Base-by-base conservation (phyloP, 2,113 vertebrate genomes). In the Bettongia penicillata region DNA sequence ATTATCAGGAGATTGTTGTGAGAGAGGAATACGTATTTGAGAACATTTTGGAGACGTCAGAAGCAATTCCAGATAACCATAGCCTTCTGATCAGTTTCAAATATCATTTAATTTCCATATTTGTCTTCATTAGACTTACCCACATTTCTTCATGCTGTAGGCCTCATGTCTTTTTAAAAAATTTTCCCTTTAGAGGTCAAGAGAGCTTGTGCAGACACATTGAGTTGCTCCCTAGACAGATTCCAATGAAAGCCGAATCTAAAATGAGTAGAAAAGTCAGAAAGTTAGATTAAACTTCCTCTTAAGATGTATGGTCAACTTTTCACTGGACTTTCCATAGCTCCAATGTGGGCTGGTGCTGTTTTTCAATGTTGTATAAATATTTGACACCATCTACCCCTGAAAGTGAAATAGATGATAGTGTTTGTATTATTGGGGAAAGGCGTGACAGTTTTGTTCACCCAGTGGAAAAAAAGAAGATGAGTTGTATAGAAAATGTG, bases 171-270 rank as follows among this genome's bases (percentile, higher is more conserved):
- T 48, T 48, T 93, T 93, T 51, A 19, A 22, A 22, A 52, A 52
- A 52, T 24, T 43, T 23, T 90, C 49, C 77, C 53, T 51, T 77
- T 28, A 31, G 10, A 92, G 26, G 28, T 28, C 43, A 4, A 92
- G 77, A 53, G 2, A 52, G 8, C 12, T 43, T 84, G n/a, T 43
- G 28, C 16, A 84, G 68, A 84, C 19, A 57, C 43, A 47, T 48
- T 14, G 24, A 95, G 11, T 97, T 91, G 93, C 90, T 92, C 22
- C 53, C 94, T 11, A 92, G 84, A 92, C 51, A 61, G 51, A 49
- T 91, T 25, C 48, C 89, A 31, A 1, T 89, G 61, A 95, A 77
- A 92, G 25, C 89, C 90, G 93, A 93, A 91, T 9, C 94, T 92
- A 94, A 68, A 94, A 91, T 94, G 50, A 94, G 37, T 24, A 19